phyloP scores from a whole-genome alignment of 2,797 vertebrate species.

The Lateolabrax maculatus region DNA sequence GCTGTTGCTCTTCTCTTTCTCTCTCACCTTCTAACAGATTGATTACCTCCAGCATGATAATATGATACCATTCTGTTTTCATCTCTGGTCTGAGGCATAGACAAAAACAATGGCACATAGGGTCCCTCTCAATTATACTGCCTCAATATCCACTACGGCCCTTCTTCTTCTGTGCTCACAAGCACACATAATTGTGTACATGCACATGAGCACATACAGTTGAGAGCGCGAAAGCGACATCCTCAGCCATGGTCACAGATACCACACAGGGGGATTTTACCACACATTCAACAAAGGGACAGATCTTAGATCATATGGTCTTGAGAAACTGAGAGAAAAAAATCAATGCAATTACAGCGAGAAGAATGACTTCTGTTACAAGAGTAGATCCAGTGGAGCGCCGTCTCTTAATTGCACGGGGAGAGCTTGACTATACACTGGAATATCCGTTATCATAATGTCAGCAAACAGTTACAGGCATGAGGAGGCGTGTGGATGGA shows the following conservation, averaged over 20 bases:
- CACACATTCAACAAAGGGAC: constrained; percentile 63
- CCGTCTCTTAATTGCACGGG: constrained; percentile 52
- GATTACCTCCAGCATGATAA: constrained; percentile 63
- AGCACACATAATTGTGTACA: constrained; percentile 10
- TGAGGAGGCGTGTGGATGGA: constrained; percentile 1
- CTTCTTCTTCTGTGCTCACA: constrained; percentile 1
- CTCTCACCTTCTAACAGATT: constrained; percentile 55
- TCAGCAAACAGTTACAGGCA: constrained; percentile 57
- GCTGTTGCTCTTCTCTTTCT: constrained; percentile 13
- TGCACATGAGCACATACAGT: constrained; percentile 9
- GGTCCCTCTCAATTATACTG: constrained; percentile 68
- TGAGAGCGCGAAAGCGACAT: constrained; percentile 27
- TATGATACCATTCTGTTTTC: constrained; percentile 66
- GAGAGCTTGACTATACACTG: constrained; percentile 15
- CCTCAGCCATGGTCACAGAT: constrained; percentile 62
- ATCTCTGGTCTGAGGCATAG: constrained; percentile 55
- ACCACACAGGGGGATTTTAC: constrained; percentile 69
- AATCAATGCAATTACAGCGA: constrained; percentile 74
- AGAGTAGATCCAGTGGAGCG: constrained; percentile 67
- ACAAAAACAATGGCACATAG: constrained; percentile 61
- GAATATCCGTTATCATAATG: constrained; percentile 65
- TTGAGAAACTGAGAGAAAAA: constrained; percentile 51
- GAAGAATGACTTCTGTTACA: constrained; percentile 69
- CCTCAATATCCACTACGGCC: constrained; percentile 50
- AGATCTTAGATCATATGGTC: constrained; percentile 64